Percentiles rank a stretch among this genome's conserved stretches.
These are phyloP conservation scores for Neosalanx taihuensis DNA, from an alignment of 2,797 vertebrate species.

Conservation along the genomic window DNA sequence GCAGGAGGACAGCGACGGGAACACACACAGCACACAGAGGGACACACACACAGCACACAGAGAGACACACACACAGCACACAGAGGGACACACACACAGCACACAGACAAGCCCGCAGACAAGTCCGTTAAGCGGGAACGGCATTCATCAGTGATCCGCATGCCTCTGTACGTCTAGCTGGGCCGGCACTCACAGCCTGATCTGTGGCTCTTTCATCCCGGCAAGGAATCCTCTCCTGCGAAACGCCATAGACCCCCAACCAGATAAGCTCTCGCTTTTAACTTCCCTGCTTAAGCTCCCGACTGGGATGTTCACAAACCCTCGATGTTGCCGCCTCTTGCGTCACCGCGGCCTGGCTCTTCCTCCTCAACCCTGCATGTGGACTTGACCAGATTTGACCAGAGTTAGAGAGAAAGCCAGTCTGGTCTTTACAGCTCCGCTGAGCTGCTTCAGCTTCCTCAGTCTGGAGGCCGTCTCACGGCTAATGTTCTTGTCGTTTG, in stretches of 20 bases:
- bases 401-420: too few species aligned
- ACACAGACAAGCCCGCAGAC: background rate
- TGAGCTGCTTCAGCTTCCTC: too few species aligned
- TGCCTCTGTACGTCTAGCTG: background rate
- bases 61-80: conserved; percentile 5
- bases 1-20: conserved; percentile 4
- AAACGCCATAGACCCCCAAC: background rate
- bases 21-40: conserved; percentile 9
- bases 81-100: conserved; percentile 3
- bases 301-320: background rate
- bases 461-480: too few species aligned
- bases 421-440: too few species aligned
- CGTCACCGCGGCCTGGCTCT: background rate
- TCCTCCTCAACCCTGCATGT: too few species aligned
- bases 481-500: too few species aligned
- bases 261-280: background rate
- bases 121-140: background rate
- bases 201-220: background rate
- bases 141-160: background rate
- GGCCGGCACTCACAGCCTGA: background rate
- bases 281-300: background rate
- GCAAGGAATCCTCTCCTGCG: background rate
- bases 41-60: background rate
- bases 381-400: too few species aligned
- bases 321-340: background rate